Conservation (phyloP, 1,140 invertebrate species). For the Euura saliciscinereae region DNA sequence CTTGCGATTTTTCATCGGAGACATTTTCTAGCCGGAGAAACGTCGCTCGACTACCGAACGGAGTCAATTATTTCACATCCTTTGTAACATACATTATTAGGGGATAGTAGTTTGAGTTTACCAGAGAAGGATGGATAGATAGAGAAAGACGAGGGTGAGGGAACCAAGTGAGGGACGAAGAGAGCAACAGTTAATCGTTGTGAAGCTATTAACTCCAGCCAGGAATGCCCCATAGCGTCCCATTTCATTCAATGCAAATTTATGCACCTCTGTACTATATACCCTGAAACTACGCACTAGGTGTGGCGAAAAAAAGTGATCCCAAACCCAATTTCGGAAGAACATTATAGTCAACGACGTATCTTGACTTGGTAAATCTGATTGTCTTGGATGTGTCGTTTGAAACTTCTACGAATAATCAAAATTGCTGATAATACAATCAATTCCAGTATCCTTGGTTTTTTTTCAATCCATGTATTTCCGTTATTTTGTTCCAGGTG, state of each 20-base stretch:
- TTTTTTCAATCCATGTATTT: no score
- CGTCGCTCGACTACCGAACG: not conserved
- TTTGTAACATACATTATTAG: conserved; percentile 50
- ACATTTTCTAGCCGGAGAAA: conserved; percentile 5
- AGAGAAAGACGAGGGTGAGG: not conserved
- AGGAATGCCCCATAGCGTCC: conserved; percentile 54
- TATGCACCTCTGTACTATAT: conserved; percentile 31
- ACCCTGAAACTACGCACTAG: not conserved
- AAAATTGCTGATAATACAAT: no score
- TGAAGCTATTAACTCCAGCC: conserved; percentile 56
- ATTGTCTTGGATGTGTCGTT: no score
- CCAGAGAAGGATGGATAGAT: not conserved
- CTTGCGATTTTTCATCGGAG: conserved; percentile 9
- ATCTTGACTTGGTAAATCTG: no score
- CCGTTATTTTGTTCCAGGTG: not conserved
- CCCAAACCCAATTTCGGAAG: no score
- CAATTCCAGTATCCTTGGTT: no score
- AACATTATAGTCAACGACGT: no score
- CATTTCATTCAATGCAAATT: conserved; percentile 58
- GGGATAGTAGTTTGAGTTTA: conserved; percentile 14
- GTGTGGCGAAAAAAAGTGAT: not conserved
- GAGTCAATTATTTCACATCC: conserved; percentile 50
- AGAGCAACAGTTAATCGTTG: conserved; percentile 57
- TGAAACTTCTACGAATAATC: no score
- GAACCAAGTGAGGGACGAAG: conserved; percentile 32